Evolutionary conservation across 2,888 invertebrate species (phyloP).

Genomic region (Agelastica alni): DNA sequence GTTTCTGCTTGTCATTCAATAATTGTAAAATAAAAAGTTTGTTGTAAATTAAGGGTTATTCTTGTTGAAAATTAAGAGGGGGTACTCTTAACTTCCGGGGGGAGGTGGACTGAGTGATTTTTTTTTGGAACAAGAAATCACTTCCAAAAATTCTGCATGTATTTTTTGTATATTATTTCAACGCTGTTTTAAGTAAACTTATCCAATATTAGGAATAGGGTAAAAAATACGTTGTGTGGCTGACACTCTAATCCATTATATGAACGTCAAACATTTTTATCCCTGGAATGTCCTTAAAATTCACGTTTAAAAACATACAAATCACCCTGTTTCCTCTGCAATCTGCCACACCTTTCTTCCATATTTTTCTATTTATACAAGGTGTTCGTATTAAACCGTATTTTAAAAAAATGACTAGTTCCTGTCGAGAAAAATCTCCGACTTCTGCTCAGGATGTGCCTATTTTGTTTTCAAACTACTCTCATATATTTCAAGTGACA

Average conservation of each 20-base stretch:
- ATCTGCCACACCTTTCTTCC: background rate
- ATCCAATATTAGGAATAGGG: too few relatives aligned
- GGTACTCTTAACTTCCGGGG: too few relatives aligned
- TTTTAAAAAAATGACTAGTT: slow-evolving; percentile 29
- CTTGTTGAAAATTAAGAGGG: too few relatives aligned
- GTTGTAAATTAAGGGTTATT: too few relatives aligned
- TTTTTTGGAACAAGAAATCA: too few relatives aligned
- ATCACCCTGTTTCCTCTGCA: slow-evolving; percentile 21
- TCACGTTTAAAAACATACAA: slow-evolving; percentile 27
- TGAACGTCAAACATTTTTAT: slow-evolving; percentile 14
- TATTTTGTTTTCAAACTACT: slow-evolving; percentile 31
- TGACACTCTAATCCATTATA: too few relatives aligned
- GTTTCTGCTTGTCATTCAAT: background rate
- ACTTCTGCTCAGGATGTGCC: slow-evolving; percentile 29
- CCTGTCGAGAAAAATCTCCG: slow-evolving; percentile 29
- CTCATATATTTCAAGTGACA: slow-evolving; percentile 33
- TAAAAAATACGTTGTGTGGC: too few relatives aligned
- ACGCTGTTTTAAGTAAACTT: too few relatives aligned
- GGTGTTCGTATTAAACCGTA: slow-evolving; percentile 21
- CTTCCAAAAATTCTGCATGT: too few relatives aligned
- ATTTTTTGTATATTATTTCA: too few relatives aligned
- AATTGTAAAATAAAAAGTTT: too few relatives aligned
- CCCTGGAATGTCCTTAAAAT: slow-evolving; percentile 13
- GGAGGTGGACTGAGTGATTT: too few relatives aligned
- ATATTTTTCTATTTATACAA: slow-evolving; percentile 26